phyloP scores from a whole-genome alignment of 2,113 vertebrate species.

The Melospiza georgiana region DNA sequence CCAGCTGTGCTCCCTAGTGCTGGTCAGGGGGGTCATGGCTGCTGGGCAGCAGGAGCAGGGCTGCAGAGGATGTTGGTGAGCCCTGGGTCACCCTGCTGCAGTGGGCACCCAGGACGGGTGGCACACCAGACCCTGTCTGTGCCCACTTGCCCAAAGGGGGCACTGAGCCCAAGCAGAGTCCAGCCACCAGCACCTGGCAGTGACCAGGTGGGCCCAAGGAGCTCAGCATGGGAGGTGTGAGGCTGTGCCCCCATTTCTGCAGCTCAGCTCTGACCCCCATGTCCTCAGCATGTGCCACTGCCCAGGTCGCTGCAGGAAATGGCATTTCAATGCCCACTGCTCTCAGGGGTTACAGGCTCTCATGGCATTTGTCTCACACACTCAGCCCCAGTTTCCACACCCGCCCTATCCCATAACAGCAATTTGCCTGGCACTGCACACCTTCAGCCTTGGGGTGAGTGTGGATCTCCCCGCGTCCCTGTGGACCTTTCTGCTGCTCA shows the following conservation, averaged over 20 bases:
- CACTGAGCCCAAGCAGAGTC: background rate
- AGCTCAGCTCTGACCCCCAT: background rate
- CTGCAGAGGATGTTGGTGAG: background rate
- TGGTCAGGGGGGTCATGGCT: background rate
- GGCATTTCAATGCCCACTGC: background rate
- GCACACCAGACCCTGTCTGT: background rate
- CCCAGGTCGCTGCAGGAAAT: background rate
- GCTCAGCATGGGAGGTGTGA: background rate
- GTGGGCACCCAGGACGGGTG: background rate
- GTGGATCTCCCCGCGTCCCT: rapidly evolving
- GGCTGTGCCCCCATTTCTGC: background rate
- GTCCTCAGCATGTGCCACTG: background rate
- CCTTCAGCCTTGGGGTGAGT: background rate
- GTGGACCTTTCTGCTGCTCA: rapidly evolving
- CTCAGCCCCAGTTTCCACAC: background rate
- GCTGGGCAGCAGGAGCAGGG: background rate
- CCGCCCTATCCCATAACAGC: rapidly evolving
- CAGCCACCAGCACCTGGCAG: rapidly evolving
- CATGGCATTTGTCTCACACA: rapidly evolving
- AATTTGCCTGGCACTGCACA: background rate
- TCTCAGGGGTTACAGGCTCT: rapidly evolving
- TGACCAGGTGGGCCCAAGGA: background rate
- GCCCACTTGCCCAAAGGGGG: too few species aligned
- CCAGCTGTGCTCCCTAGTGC: background rate
- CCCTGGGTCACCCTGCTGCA: background rate